Evolutionary conservation across 2,113 vertebrate species (phyloP).

Genomic region (Drymodes brunneopygia): DNA sequence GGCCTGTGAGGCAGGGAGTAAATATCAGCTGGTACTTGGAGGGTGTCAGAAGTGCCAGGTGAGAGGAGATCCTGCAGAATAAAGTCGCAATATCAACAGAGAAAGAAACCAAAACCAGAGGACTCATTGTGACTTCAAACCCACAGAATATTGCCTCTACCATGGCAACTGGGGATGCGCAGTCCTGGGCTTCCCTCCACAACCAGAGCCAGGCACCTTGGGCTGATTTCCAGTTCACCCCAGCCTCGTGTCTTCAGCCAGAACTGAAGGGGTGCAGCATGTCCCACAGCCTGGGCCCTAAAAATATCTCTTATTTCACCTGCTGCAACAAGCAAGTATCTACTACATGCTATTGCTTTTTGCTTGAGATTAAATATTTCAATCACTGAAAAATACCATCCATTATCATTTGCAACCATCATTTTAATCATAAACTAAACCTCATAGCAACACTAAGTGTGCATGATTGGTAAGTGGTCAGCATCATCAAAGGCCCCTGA

Average conservation of each 20-base stretch:
- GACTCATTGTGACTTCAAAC: background rate
- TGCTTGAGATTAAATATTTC: constrained; percentile 49
- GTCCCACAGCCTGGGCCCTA: background rate
- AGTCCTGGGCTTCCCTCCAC: background rate
- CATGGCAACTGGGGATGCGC: rapidly evolving
- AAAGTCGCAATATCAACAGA: background rate
- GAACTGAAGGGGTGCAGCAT: background rate
- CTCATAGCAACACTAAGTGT: constrained; percentile 15
- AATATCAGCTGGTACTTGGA: background rate
- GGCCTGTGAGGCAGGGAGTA: background rate
- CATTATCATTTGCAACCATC: background rate
- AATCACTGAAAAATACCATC: constrained; percentile 35
- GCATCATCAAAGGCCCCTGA: background rate
- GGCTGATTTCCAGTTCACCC: background rate
- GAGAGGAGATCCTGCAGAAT: background rate
- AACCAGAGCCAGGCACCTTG: rapidly evolving
- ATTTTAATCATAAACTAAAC: constrained; percentile 16
- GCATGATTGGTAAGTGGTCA: constrained; percentile 20
- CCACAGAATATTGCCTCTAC: background rate
- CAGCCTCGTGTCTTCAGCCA: rapidly evolving
- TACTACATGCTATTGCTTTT: constrained; percentile 27
- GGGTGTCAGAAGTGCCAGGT: background rate
- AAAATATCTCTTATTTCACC: background rate
- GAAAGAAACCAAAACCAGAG: background rate
- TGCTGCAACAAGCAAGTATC: background rate